Evolutionary conservation across 2,888 invertebrate genomes (phyloP).

Genomic region (Macaria liturata): DNA sequence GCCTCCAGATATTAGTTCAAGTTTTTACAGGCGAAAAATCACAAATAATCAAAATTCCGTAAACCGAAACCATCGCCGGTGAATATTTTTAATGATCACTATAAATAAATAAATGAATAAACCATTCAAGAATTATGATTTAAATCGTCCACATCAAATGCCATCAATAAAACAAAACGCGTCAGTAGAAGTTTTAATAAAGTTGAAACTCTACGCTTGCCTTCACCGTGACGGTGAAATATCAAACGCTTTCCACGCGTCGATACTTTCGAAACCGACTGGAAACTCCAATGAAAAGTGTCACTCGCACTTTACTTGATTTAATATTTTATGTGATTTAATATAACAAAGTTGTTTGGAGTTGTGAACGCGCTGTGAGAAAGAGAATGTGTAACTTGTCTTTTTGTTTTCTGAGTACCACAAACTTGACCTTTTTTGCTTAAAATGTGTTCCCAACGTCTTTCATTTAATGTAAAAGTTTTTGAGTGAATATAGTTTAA

Average conservation of each 20-base stretch:
- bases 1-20: too few relatives aligned
- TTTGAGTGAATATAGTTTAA: too few relatives aligned
- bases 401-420: too few relatives aligned
- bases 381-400: background rate
- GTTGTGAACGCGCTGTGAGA: background rate
- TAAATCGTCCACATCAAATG: conserved; percentile 8
- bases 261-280: conserved; percentile 50
- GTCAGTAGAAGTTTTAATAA: conserved; percentile 55
- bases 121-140: too few relatives aligned
- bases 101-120: too few relatives aligned
- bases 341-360: background rate
- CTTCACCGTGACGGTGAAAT: conserved; percentile 59
- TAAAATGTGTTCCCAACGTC: too few relatives aligned
- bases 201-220: conserved; percentile 59
- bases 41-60: too few relatives aligned
- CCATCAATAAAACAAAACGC: conserved; percentile 38
- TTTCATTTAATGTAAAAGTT: too few relatives aligned
- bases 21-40: too few relatives aligned
- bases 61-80: too few relatives aligned
- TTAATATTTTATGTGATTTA: conserved; percentile 9
- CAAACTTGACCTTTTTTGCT: too few relatives aligned
- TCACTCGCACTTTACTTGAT: conserved; percentile 34
- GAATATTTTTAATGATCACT: too few relatives aligned
- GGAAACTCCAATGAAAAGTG: conserved; percentile 46
- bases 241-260: conserved; percentile 56